Evolutionary conservation across 2,888 invertebrate species (phyloP), one percentile per base, ranked within the genome.

Genomic region (Dasysyrphus tricinctus): DNA sequence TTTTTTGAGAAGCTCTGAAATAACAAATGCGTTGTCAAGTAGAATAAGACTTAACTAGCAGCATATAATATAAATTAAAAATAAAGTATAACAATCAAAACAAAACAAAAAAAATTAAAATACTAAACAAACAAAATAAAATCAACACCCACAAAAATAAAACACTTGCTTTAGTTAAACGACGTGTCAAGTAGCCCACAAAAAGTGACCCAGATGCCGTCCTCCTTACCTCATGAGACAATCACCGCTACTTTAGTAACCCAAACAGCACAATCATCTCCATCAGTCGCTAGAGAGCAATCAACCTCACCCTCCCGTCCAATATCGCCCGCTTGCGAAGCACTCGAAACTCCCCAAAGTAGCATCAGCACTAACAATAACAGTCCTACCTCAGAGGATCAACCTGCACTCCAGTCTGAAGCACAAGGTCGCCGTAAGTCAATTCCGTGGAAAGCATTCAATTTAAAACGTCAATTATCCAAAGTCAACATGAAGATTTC

Each of bases 391-490:
- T 88, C 91, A 9, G 90, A 90, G 39, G 90, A 90, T 57, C 77
- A 70, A 54, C 80, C 77, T 24, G 49, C 87, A 47, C 79, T 88
- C 9, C 88, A 49, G 14, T 67, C 93, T 84, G 94, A 94, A 90
- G 89, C 92, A 32, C 92, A 93, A 88, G 91, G 92, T 72, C 92
- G 95, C 85, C 94, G 95, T 89, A 95, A 95, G 89, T 95, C 95
- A 42, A 94, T 95, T 88, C 92, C 94, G 79, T 96, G 96, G 96
- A 96, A 96, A 92, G 94, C 95, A 83, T 96, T 96, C 93, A 96
- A 95, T 92, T 93, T 97, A 82, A 97, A 97, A 92, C 95, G 96
- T 89, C 96, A 97, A 93, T 94, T 97, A 89, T 96, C 96, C 87
- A 96, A 94, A 93, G 97, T 96, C 88, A 95, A 95, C 89, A 95